Evolutionary conservation across 30 jellyfish, hydroid and myxozoan genomes (phyloP).

Genomic region (Chrysaora quinquecirrha): DNA sequence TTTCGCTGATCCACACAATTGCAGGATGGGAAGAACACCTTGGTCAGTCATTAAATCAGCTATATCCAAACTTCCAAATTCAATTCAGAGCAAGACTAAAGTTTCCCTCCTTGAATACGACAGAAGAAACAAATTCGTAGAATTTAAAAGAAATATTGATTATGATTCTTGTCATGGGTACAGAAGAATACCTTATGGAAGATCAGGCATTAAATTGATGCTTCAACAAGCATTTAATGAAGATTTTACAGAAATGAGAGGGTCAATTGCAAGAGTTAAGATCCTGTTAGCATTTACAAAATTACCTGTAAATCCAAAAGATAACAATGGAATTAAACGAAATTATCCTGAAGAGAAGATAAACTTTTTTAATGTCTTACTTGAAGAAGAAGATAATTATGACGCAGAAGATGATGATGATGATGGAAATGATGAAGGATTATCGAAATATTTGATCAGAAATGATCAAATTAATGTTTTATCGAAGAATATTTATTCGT

Average conservation of each 20-base stretch:
- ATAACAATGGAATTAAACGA: background rate
- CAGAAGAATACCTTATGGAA: background rate
- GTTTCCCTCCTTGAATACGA: background rate
- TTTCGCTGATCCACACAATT: background rate
- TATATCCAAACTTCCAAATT: background rate
- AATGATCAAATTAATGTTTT: background rate
- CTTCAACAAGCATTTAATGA: background rate
- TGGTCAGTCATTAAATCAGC: background rate
- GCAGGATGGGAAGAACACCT: background rate
- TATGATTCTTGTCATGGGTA: background rate
- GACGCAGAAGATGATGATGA: background rate
- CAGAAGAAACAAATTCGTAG: background rate
- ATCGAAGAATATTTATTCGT: background rate
- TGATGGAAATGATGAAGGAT: background rate
- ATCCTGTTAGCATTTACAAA: background rate
- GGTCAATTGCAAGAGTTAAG: background rate
- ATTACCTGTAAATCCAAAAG: background rate
- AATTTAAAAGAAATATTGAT: background rate
- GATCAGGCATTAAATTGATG: background rate
- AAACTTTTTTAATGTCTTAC: background rate
- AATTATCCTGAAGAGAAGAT: conserved; percentile 1
- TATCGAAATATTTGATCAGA: background rate
- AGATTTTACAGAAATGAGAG: background rate
- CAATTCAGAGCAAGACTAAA: background rate
- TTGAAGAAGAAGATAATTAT: background rate